Evolutionary conservation across 2,797 vertebrate species (phyloP).

Genomic region (Echiichthys vipera): DNA sequence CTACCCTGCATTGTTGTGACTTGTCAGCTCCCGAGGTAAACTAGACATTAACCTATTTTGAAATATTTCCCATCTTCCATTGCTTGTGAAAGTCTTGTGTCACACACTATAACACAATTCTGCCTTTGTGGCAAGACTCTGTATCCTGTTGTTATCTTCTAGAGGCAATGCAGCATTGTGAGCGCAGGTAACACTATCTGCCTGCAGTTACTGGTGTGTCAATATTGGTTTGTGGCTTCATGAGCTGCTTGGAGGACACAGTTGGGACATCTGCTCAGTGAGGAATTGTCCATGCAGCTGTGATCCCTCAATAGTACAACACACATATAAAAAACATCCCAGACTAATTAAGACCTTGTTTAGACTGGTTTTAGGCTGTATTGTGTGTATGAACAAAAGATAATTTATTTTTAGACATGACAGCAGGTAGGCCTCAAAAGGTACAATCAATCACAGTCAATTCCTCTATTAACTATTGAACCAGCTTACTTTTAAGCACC

Average conservation of each 20-base stretch:
- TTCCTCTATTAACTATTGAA: background rate
- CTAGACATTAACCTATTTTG: slow-evolving; percentile 32
- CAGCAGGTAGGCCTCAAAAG: background rate
- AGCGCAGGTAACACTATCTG: slow-evolving; percentile 58
- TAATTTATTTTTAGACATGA: background rate
- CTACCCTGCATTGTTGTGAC: slow-evolving; percentile 19
- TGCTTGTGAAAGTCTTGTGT: slow-evolving; percentile 46
- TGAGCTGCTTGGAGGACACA: slow-evolving; percentile 40
- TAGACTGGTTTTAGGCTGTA: background rate
- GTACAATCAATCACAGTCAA: background rate
- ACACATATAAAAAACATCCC: slow-evolving; percentile 16
- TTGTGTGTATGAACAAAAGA: background rate
- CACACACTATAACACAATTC: slow-evolving; percentile 25
- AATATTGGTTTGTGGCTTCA: slow-evolving; percentile 69
- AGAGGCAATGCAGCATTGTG: slow-evolving; percentile 36
- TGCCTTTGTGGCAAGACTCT: slow-evolving; percentile 19
- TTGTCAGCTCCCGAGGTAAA: background rate
- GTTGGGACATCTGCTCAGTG: slow-evolving; percentile 58
- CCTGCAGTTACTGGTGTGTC: slow-evolving; percentile 69
- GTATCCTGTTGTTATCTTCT: slow-evolving; percentile 42
- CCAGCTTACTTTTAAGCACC: no score
- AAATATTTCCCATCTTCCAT: slow-evolving; percentile 34
- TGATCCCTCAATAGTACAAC: slow-evolving; percentile 2
- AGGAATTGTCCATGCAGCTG: slow-evolving; percentile 18
- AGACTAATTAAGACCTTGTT: background rate